These are phyloP conservation scores for Heptranchias perlo DNA, from an alignment of 2,113 vertebrate genomes.

Conservation along the genomic window DNA sequence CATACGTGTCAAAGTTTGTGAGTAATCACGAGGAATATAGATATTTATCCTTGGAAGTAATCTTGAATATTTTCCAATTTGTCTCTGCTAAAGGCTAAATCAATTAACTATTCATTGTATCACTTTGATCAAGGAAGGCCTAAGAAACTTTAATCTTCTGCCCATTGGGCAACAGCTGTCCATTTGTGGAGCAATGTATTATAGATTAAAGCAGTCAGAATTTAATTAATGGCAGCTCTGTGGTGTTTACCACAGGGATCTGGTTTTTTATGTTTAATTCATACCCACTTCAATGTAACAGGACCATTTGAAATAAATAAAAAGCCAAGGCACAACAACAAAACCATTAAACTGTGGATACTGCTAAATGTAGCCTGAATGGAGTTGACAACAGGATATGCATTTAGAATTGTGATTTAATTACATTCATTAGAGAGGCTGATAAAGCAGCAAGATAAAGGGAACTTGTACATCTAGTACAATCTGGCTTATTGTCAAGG, in stretches of 20 bases:
- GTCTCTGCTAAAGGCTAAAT: not conserved
- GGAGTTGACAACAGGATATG: not conserved
- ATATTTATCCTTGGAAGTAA: not conserved
- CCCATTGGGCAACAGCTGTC: not conserved
- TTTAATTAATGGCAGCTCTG: not conserved
- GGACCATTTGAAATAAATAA: not conserved
- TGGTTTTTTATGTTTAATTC: not conserved
- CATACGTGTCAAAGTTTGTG: not conserved
- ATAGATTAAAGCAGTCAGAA: not conserved
- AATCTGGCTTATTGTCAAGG: conserved; percentile 17
- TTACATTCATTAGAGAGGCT: not conserved
- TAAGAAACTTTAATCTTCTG: not conserved
- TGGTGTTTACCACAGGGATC: not conserved
- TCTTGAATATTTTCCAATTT: conserved; percentile 24
- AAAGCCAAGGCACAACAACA: not conserved
- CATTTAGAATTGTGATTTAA: not conserved
- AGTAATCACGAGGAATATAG: not conserved
- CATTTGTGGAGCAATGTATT: not conserved
- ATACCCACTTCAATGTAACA: not conserved
- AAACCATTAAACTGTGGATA: not conserved
- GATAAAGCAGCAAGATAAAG: conserved; percentile 2
- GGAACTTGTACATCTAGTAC: not conserved
- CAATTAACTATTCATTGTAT: conserved; percentile 13
- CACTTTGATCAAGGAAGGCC: not conserved
- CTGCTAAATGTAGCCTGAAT: not conserved